Conservation (phyloP, 2,113 vertebrate genomes). For the Otocyon megalotis region DNA sequence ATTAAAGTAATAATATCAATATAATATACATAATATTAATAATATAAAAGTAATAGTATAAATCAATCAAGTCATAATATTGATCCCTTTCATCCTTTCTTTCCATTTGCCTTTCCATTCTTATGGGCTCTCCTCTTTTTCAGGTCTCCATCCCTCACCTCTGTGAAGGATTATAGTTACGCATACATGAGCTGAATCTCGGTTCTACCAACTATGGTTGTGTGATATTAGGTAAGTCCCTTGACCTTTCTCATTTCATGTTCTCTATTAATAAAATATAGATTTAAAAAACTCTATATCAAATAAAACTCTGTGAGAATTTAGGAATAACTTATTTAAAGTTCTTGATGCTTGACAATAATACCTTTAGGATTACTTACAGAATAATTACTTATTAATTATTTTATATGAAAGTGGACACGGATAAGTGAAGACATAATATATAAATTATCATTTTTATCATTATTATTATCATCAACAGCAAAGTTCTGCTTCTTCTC, state of each 20-base stretch:
- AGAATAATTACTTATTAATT: neutral
- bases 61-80: neutral
- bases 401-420: neutral
- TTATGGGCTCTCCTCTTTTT: neutral
- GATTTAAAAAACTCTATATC: neutral
- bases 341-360: neutral
- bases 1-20: neutral
- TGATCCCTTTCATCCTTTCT: neutral
- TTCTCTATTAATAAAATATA: neutral
- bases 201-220: neutral
- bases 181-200: neutral
- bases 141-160: neutral
- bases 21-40: neutral
- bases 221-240: neutral
- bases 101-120: neutral
- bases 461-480: neutral
- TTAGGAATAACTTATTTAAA: neutral
- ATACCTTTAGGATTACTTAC: neutral
- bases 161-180: neutral
- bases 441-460: neutral
- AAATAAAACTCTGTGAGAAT: neutral
- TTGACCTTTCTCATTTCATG: neutral
- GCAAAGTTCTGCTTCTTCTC: neutral
- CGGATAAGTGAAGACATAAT: neutral
- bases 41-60: neutral